Base-by-base conservation (phyloP, 2,888 invertebrate genomes). In the Troides oblongomaculatus region DNA sequence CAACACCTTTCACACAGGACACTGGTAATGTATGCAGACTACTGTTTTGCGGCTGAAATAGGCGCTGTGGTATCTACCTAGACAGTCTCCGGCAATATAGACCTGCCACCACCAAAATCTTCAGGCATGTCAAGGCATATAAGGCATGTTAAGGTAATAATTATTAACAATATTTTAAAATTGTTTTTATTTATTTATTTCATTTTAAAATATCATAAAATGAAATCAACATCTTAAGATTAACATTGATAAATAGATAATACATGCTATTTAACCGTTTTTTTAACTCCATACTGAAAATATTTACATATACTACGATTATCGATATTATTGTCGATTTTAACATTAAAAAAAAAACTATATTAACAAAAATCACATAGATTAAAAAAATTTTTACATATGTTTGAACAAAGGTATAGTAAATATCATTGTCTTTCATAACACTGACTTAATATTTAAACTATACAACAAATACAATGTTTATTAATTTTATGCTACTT, bases 191-290 rank as follows among this genome's bases (percentile, higher is more conserved):
- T 89, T 84, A 87, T 83, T 84, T 4, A 30, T 81, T 88, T 90
- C 89, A 89, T 90, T 92, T 89, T 88, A 86, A 90, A 92, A 90
- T 90, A 84, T 90, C 90, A 88, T 91, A 91, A 92, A 90, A 90
- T 91, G 90, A 92, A 91, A 91, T 90, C 85, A 92, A 92, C 92
- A 90, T 90, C 91, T 91, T 92, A 92, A 78, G 75, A 77, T 84
- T 90, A 91, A 92, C 91, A 92, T 89, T 90, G 91, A 92, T 92
- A 91, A 90, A 90, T 90, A 89, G 81, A 63, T 66, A 79, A 81
- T 82, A 79, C 79, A 75, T 79, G 77, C 78, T 81, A 82, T 79
- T 84, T 80, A 81, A 84, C 23, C 84, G 82, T 79, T 78, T 83
- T 21, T 30, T 81, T 84, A 87, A 86, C 80, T 81, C 84, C 80